Base-by-base conservation (phyloP, 2,797 vertebrate species). In the Myotis daubentonii region DNA sequence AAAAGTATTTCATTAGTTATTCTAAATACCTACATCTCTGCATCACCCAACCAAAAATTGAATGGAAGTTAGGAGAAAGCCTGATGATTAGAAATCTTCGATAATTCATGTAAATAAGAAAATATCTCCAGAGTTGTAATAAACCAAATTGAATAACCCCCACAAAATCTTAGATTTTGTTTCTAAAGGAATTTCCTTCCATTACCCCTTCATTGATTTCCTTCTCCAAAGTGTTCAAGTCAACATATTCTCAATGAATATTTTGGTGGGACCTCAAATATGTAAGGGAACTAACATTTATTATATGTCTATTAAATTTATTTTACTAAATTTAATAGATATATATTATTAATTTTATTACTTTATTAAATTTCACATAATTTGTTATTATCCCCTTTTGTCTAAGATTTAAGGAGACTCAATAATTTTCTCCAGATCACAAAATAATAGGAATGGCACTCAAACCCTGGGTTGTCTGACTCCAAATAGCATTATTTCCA, bases 311-410 rank as follows among this genome's bases (percentile, higher is more conserved):
- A 17, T 72, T 89, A 87, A 83, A 25, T 94, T 41, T 92, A 75
- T 66, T 47, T 47, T 47, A 47, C 12, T 47, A 30, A 62, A 62
- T 62, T 62, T 62, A 62, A 30, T 47, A 30, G 28, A 15, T 62
- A 62, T 30, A 15, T 62, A 30, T 62, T 79, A 79, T 51, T 30
- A 13, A 60, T 60, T n/a, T 38, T 57, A 80, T 85, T 51, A 51
- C 80, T 89, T 96, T 91, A 55, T 85, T 86, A 84, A 75, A 66
- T 91, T 79, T 83, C 60, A 72, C 49, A 78, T 49, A 78, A 85
- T 41, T 22, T 94, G 1, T 72, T 60, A 7, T 82, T 66, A 70
- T 85, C 47, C 3, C 19, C n/a, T 76, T 94, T 89, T 66, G 20
- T 49, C 47, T 65, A 55, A 81, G 33, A 16, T 38, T 81, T 68